Base-by-base conservation (phyloP, 2,797 vertebrate genomes). In the Sparidentex hasta region DNA sequence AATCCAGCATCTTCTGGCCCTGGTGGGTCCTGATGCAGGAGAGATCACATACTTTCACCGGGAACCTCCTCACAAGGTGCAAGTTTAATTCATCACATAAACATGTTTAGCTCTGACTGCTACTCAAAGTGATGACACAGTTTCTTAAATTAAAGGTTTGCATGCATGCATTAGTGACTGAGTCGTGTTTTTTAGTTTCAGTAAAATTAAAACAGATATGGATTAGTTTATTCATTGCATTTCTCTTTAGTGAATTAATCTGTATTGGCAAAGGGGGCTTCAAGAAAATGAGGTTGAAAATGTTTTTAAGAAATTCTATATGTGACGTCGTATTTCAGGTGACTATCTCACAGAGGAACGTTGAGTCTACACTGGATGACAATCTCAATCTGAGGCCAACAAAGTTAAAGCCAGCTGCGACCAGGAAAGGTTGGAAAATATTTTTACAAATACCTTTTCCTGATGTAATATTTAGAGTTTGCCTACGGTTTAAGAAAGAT, bases 31-130 rank as follows among this genome's bases (percentile, higher is more conserved):
- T 69, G 96, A 97, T 67, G 80, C 80, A 46, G 97, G 95, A 84
- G 97, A 98, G 89, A 93, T 98, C 71, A 99, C 97, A 0, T 99
- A 99, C 92, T 98, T 99, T 92, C 95, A 96, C 83, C 95, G 94
- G 68, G 97, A 99, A 41, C 98, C 98, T 77, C 97, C 97, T 59
- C 96, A 98, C 78, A 98, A 97, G 96, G 98, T 97, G 41, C 57
- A 61, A 16, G 3, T 41, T 51, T 6, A 57, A 1, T 5, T 59
- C 5, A 25, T 55, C 33, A 33, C 7, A 2, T 33, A 33, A 33
- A 33, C 12, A 23, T 0, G 8, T 62, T 23, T 5, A 27, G 29
- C 25, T 5, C 33, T 27, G 52, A 48, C 51, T 43, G 27, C 11
- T 0, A 33, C 14, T 62, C 29, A 44, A 62, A 6, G 14, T 33